A percentile compares a stretch with the other conserved stretches of the same genome.
phyloP scores from a whole-genome alignment of 2,888 invertebrate species.

The Alloplasta piceator region DNA sequence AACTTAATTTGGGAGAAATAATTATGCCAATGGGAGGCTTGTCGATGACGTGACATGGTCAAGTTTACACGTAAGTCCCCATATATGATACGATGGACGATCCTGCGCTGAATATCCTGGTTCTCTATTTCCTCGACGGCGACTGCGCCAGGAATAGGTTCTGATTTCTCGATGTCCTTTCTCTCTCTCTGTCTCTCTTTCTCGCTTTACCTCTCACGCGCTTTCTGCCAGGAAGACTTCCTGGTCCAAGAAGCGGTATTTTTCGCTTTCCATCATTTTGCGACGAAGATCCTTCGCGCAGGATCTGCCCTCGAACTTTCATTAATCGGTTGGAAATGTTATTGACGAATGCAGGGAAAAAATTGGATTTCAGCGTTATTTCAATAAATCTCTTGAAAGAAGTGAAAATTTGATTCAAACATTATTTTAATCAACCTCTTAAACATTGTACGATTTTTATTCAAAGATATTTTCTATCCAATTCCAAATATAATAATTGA shows the following conservation, averaged over 20 bases:
- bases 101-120: slow-evolving; percentile 56
- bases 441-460: too few species aligned
- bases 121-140: slow-evolving; percentile 52
- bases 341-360: too few species aligned
- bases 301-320: slow-evolving; percentile 35
- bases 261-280: slow-evolving; percentile 27
- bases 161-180: slow-evolving; percentile 68
- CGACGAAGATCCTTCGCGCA: slow-evolving; percentile 22
- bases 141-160: slow-evolving; percentile 64
- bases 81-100: slow-evolving; percentile 1
- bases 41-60: not conserved
- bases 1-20: too few species aligned
- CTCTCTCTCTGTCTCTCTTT: slow-evolving; percentile 33
- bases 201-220: slow-evolving; percentile 50
- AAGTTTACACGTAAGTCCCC: slow-evolving; percentile 18
- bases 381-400: too few species aligned
- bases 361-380: too few species aligned
- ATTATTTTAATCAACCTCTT: too few species aligned
- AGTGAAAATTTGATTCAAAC: too few species aligned
- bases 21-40: too few species aligned
- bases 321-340: slow-evolving; percentile 26
- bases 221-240: slow-evolving; percentile 56
- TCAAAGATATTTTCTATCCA: too few species aligned
- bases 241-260: slow-evolving; percentile 47
- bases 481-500: not conserved